Base-by-base conservation (phyloP, 2,797 vertebrate species). In the Champsocephalus esox region DNA sequence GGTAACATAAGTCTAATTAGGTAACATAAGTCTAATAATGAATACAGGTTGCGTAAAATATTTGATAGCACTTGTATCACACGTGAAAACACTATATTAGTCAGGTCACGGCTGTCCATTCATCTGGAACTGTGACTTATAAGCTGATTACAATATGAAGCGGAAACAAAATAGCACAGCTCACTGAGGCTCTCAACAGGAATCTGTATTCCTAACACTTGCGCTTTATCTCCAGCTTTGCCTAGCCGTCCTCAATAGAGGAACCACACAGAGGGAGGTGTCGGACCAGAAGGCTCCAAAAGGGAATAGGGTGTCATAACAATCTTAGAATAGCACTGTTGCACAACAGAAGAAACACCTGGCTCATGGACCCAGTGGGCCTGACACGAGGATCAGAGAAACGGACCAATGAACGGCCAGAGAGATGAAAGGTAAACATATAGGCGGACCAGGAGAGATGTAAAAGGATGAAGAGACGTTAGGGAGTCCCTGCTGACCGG, bases 311-410 rank as follows among this genome's bases (percentile, higher is more conserved):
- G 68, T 86, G 69, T 50, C 57, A 51, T 80, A 88, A 91, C 58
- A 79, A 46, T 71, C 83, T 82, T 24, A 85, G 68, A 87, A 89
- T 85, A 90, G 69, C 75, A 38, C 67, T 77, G 76, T 92, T 93
- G 60, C 74, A 68, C 73, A 93, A 92, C 78, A 66, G n/a, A 50
- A 28, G 13, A 61, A 77, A 71, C 77, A 75, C 82, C 76, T 77
- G 34, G 34, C 34, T 38, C 77, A 60, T 6, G 4, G 46, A 67
- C 62, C 83, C 13, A 44, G 73, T 57, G 66, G 49, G 70, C 70
- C 70, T 43, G 68, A 62, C 69, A 75, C 43, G 73, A 84, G 68
- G 73, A 54, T 1, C 14, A 19, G 24, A 52, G 56, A 12, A 34
- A 64, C 28, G 56, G 60, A 19, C 14, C 58, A 60, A 61, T 60